These are phyloP conservation scores for Pseudopodoces humilis DNA, from an alignment of 2,113 vertebrate species.

Conservation along the genomic window DNA sequence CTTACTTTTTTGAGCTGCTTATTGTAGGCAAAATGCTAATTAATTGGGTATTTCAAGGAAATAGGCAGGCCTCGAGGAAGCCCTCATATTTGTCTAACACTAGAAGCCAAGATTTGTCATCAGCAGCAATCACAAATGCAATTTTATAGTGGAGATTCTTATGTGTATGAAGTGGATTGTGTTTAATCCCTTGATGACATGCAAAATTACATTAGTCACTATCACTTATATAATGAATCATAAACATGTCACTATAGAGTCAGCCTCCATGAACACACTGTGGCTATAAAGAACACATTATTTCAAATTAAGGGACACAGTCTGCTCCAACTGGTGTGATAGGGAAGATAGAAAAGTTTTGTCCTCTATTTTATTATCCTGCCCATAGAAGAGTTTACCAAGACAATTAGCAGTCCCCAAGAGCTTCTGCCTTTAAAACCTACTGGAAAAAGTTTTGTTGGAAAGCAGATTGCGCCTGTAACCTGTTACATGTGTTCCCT, in stretches of 20 bases:
- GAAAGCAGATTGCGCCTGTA: not conserved
- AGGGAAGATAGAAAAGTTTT: not conserved
- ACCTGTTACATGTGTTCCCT: not conserved
- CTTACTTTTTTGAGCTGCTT: not conserved
- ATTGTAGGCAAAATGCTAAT: slow-evolving; percentile 32
- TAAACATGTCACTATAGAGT: not conserved
- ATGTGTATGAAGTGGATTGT: not conserved
- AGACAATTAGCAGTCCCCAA: not conserved
- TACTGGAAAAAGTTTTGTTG: not conserved
- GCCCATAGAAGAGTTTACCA: not conserved
- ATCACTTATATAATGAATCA: slow-evolving; percentile 8
- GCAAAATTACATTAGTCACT: slow-evolving; percentile 30
- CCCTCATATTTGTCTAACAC: not conserved
- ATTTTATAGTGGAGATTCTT: slow-evolving; percentile 12
- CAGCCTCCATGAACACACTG: not conserved
- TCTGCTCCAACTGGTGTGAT: too few species aligned
- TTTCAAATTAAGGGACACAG: not conserved
- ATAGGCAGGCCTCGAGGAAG: not conserved
- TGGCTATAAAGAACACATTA: not conserved
- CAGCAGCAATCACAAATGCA: not conserved
- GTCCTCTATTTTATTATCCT: not conserved
- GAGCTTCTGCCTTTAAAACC: not conserved
- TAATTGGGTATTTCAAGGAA: slow-evolving; percentile 26
- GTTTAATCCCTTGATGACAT: slow-evolving; percentile 21
- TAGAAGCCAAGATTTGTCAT: not conserved